A percentile compares a stretch with the other conserved stretches of the same genome.
These are phyloP conservation scores for Himalopsyche phryganea DNA, from an alignment of 1,140 invertebrate species.

Conservation along the genomic window DNA sequence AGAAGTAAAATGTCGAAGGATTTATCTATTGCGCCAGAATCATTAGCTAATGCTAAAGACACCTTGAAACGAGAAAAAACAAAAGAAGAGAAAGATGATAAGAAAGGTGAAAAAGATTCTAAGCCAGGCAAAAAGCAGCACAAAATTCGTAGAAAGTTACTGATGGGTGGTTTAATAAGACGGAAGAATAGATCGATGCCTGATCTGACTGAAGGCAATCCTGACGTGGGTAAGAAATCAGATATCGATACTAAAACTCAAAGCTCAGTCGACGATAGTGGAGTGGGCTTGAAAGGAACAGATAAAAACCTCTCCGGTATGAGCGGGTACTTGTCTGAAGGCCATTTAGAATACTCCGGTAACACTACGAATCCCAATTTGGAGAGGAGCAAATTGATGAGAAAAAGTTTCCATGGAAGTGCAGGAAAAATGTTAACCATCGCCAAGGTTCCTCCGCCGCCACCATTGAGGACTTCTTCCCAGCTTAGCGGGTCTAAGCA, in stretches of 20 bases:
- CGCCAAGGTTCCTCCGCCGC: conserved; percentile 81
- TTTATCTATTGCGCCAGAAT: conserved; percentile 60
- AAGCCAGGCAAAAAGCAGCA: conserved; percentile 85
- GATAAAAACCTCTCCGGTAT: conserved; percentile 57
- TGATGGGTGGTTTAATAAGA: conserved; percentile 85
- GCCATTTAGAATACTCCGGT: conserved; percentile 71
- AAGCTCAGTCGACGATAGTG: conserved; percentile 70
- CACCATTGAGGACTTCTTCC: conserved; percentile 81
- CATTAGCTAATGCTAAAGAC: conserved; percentile 52
- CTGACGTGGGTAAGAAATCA: conserved; percentile 48
- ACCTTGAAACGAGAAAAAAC: conserved; percentile 56
- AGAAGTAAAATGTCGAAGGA: conserved; percentile 69
- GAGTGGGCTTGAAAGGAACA: conserved; percentile 61
- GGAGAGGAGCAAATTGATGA: conserved; percentile 81
- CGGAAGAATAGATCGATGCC: conserved; percentile 89
- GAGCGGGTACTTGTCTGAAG: conserved; percentile 83
- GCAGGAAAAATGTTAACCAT: conserved; percentile 73
- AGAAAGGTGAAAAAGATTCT: conserved; percentile 60
- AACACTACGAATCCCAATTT: conserved; percentile 71
- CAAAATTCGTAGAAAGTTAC: conserved; percentile 79
- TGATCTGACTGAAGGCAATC: conserved; percentile 75
- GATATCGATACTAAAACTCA: conserved; percentile 46
- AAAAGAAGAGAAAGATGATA: conserved; percentile 62
- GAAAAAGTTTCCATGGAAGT: conserved; percentile 84
- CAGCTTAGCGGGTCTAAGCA: conserved; percentile 71